phyloP scores from a whole-genome alignment of 2,797 vertebrate genomes.

The Alcedo quadribrachys region DNA sequence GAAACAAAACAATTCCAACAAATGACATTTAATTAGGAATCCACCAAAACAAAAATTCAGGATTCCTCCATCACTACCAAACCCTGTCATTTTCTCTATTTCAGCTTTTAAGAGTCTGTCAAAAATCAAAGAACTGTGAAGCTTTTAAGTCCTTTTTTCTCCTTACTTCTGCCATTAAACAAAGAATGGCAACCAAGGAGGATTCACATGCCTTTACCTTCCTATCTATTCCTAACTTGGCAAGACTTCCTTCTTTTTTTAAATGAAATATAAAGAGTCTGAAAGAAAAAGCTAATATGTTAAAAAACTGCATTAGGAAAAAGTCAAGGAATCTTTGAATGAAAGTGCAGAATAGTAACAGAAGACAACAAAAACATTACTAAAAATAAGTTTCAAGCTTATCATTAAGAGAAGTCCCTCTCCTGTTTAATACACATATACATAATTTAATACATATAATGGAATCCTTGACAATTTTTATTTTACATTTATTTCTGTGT shows the following conservation, averaged over 20 bases:
- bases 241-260: neutral
- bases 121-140: neutral
- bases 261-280: neutral
- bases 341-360: neutral
- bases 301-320: neutral
- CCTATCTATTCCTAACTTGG: neutral
- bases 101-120: neutral
- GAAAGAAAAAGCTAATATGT: neutral
- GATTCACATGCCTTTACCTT: neutral
- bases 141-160: neutral
- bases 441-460: too few relatives aligned
- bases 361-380: neutral
- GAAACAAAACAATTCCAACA: neutral
- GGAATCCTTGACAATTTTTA: neutral
- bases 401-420: neutral
- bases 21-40: neutral
- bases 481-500: neutral
- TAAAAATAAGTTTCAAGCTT: neutral
- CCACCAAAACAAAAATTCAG: neutral
- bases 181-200: neutral
- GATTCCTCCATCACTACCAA: neutral
- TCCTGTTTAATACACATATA: neutral
- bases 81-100: neutral
- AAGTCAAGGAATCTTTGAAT: neutral
- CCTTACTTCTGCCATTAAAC: neutral